Evolutionary conservation across 2,113 vertebrate species (phyloP), one percentile per base, ranked within the genome.

Genomic region (Syrmaticus mikado): DNA sequence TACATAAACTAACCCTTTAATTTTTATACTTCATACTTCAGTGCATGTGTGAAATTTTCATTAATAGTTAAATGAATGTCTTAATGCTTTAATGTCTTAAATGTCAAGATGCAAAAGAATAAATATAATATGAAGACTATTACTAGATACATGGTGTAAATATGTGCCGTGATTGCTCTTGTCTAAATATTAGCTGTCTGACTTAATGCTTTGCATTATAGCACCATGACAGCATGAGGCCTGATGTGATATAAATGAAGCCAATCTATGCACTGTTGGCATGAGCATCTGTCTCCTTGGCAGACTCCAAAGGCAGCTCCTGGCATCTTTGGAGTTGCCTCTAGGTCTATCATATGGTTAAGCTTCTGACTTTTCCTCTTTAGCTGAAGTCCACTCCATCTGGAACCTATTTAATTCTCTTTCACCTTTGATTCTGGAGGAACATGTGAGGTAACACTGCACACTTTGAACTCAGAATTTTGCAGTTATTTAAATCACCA

Each of bases 241-340:
- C 92, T 92, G 94, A 96, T 96, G 96, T 95, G 94, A 96, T 94
- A 74, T 93, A 95, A 94, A 90, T 82, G 83, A 86, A 95, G 93
- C 94, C 93, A 92, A 92, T 95, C 92, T 95, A 85, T 87, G 78
- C 92, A 68, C 95, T 87, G 94, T 87, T 97, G 97, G 93, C 97
- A 92, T n/a, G 30, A 73, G 90, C 97, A 96, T 91, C 94, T 97
- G 97, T 91, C 94, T 97, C 91, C 93, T 96, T 97, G 96, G 96
- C 97, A 97, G 61, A 78, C 78, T 92, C 92, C 85, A 90, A 93
- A 95, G 66, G 92, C 78, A 95, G 68, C 6, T 96, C 66, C 89
- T 97, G 89, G 95, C 95, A 97, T 94, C 91, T 96, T 58, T 93
- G 91, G 85, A 95, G 34, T 93, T 89, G 95, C 95, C 94, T 95